Base-by-base conservation (phyloP, 2,888 invertebrate species). In the Encarsia formosa region DNA sequence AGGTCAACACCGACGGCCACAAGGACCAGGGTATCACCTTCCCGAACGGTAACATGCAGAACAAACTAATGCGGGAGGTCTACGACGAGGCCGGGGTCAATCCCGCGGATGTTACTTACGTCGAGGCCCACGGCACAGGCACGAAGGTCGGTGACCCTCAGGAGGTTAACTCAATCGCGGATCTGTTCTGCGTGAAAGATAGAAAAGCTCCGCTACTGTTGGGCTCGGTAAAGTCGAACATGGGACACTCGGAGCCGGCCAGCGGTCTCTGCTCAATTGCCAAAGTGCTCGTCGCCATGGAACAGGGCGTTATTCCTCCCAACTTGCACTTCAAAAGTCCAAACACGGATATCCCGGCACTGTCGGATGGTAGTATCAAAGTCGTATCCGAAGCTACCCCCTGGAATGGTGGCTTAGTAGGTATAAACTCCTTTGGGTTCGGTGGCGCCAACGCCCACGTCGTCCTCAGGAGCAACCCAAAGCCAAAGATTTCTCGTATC, bases 141-240 rank as follows among this genome's bases (percentile, higher is more conserved):
- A 99, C 98, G 9, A 96, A 96, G 79, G 87, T 87, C 35, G 96
- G 98, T n/a, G 99, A 99, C 78, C 97, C 97, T 1, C 92, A 97
- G 72, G 99, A 99, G 78, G 86, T 95, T 3, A 95, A 96, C 73
- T 88, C 95, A 0, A 93, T 99, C 61, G 88, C 90, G 0, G 91
- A 93, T 59, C 81, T 92, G 55, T 94, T 95, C 77, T 95, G 94
- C 76, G n/a, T n/a, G n/a, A 84, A 86, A 70, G 85, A 85, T 58
- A 83, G 94, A 40, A 78, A 80, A 53, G 76, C 76, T 24, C 94
- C 97, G 5, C 79, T 99, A 39, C 76, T 96, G 37, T 85, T 99
- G 65, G 98, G 98, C 16, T 96, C 97, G 0, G 91, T 97, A 0
- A 99, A 99, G 75, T 95, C 95, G 19, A 99, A 98, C 77, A 96